A percentile compares a stretch with the other conserved stretches of the same genome.
Evolutionary conservation across 2,113 vertebrate species (phyloP).

Genomic region (Phrynocephalus versicolor): DNA sequence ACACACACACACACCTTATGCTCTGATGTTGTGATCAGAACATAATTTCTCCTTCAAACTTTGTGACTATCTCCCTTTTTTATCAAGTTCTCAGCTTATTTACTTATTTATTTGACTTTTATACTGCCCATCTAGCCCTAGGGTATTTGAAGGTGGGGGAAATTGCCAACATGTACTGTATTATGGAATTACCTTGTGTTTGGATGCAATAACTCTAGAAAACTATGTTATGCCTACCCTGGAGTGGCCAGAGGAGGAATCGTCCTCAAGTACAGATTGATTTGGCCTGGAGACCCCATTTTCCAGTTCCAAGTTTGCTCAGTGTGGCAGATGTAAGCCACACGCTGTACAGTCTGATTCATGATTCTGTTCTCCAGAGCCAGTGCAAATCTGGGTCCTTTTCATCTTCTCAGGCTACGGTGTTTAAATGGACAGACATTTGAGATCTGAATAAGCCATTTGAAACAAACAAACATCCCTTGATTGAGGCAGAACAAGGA

Average conservation of each 20-base stretch:
- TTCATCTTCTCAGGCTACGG: background rate
- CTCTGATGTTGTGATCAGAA: background rate
- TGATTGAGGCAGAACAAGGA: conserved; percentile 18
- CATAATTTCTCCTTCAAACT: background rate
- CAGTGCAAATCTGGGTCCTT: background rate
- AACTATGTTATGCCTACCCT: background rate
- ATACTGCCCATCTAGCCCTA: no score
- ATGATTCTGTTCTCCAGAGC: background rate
- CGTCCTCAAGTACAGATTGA: no score
- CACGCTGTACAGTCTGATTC: background rate
- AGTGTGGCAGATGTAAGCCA: background rate
- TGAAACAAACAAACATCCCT: conserved; percentile 11
- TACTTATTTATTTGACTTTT: no score
- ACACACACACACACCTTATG: background rate
- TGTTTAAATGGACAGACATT: background rate
- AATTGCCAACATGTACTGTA: no score
- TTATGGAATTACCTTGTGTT: no score
- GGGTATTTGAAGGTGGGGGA: background rate
- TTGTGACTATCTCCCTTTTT: background rate
- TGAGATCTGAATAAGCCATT: conserved; percentile 26
- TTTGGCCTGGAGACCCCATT: no score
- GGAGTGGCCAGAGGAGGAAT: background rate
- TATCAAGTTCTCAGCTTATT: background rate
- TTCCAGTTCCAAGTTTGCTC: no score
- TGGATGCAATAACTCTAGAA: no score